Base-by-base conservation (phyloP, 2,888 invertebrate genomes). In the Schizaphis graminum region DNA sequence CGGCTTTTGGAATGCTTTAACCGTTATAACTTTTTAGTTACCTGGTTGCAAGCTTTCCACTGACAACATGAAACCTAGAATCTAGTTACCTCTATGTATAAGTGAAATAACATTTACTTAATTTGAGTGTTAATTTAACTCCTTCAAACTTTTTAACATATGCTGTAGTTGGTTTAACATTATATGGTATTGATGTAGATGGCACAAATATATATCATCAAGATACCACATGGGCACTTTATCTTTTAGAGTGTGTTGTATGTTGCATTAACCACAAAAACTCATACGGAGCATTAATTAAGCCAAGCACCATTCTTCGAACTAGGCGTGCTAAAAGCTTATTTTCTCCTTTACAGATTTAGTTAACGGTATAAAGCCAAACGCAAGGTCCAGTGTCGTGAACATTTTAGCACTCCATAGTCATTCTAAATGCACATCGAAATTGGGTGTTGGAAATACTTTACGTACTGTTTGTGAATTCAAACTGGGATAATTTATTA, bases 211-310 rank as follows among this genome's bases (percentile, higher is more conserved):
- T 41, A 84, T 84, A 35, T 84, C 84, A 41, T 41, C 84, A 5
- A 84, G 21, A 3, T 84, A 84, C 84, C 41, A 84, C 3, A 84
- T 28, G 13, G 84, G 21, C 41, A 41, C 41, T 5, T 41, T 41
- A 5, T 24, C 16, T 2, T 41, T 11, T 3, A 84, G 41, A 41
- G 1, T 41, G 3, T 16, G 10, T 35, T 21, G 41, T 21, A 84
- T 4, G 44, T 21, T 94, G 95, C 89, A 95, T 95, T 61, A 95
- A 94, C 44, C 93, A 94, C n/a, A 95, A 94, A 67, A 94, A 91
- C 41, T 61, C 92, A 21, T 61, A 41, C 0, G 92, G 88, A 28
- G 49, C 92, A 10, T 92, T 91, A 10, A 16, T 67, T 56, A 86
- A 49, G 2, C 92, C 88, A 10, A 88, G 67, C 13, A 88, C 49